Evolutionary conservation across 2,888 invertebrate species (phyloP).

Genomic region (Ligdia adustata): DNA sequence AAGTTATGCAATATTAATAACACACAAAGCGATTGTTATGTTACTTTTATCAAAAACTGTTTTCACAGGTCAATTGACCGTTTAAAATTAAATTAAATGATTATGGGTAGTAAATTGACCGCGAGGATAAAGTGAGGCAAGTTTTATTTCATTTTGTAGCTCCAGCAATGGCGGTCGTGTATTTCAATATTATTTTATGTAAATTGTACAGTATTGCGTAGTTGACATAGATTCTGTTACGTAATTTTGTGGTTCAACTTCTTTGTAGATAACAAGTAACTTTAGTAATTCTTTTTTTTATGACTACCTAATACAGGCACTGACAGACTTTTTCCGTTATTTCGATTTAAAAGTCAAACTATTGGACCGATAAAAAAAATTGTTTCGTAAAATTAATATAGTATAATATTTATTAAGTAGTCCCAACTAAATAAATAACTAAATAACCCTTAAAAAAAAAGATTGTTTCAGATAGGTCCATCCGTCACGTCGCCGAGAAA

Average conservation of each 20-base stretch:
- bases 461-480: too few relatives aligned
- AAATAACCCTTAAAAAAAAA: too few relatives aligned
- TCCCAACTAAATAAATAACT: too few relatives aligned
- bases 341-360: too few relatives aligned
- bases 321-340: too few relatives aligned
- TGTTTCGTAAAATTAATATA: too few relatives aligned
- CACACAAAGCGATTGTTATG: neutral
- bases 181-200: conserved; percentile 3
- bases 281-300: too few relatives aligned
- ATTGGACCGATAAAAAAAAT: too few relatives aligned
- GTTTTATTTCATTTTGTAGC: conserved; percentile 11
- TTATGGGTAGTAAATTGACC: conserved; percentile 14
- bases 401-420: too few relatives aligned
- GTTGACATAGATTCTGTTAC: conserved; percentile 4
- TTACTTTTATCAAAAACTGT: conserved; percentile 4
- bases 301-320: too few relatives aligned
- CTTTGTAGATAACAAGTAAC: too few relatives aligned
- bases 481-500: too few relatives aligned
- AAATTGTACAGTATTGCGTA: conserved; percentile 9
- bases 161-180: conserved; percentile 1
- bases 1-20: conserved; percentile 10
- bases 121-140: conserved; percentile 4
- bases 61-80: conserved; percentile 6
- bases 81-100: conserved; percentile 9
- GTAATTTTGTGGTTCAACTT: neutral